Base-by-base conservation (phyloP, 2,888 invertebrate genomes). In the Drosophila incognita region DNA sequence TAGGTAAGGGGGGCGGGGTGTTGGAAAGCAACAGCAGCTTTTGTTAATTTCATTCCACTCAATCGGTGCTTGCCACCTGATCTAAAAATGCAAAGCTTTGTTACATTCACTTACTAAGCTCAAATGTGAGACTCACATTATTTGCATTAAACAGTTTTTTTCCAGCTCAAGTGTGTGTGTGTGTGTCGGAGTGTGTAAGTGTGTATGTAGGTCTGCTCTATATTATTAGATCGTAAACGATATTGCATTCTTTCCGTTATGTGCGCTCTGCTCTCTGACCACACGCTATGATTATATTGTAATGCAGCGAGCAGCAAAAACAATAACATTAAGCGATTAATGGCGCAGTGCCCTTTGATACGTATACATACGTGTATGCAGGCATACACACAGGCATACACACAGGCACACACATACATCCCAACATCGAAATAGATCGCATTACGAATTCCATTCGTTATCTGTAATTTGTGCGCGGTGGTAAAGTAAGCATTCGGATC, bases 301-400 rank as follows among this genome's bases (percentile, higher is more conserved):
- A 72, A 59, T 51, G 33, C 42, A 49, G 10, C 27, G 61, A 42
- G 31, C 6, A 49, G 46, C 40, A 63, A 57, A 38, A 65, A 52
- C 67, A 65, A 68, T 61, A 68, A 62, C 51, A 58, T 40, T 42
- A 31, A 65, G 52, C 51, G 62, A 65, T 68, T 75, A 75, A 75
- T 75, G 79, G 77, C 68, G 69, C 75, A 75, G 71, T 75, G 75
- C 75, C 72, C 78, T 85, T 85, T 84, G 74, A 77, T 33, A 38
- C 33, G 21, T n/a, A 31, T 5, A 15, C 4, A 35, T 33, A 35
- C 5, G 10, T 13, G 11, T n/a, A 40, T 10, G 10, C 3, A 36
- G 2, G 10, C 15, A 29, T 5, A 18, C 13, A 13, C 40, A 42
- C 11, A n/a, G 2, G 4, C 27, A 27, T 3, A 27, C 27, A 27